A percentile compares a stretch with the other conserved stretches of the same genome.
Conservation (phyloP, 1,140 invertebrate genomes). For the Lamellibrachia luymesi region DNA sequence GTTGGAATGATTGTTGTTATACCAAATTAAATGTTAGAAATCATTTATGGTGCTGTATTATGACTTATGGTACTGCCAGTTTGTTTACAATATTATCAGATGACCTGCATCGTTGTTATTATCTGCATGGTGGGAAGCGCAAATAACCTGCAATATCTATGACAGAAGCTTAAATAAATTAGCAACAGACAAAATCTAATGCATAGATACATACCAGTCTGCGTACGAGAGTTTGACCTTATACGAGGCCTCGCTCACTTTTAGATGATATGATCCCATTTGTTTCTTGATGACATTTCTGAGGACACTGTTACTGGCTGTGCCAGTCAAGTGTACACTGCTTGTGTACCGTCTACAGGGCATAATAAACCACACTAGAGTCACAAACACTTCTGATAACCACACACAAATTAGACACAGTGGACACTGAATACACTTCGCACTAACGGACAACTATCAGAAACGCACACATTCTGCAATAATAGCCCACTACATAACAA, state of each 20-base stretch:
- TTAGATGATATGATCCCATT: neutral
- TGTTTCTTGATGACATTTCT: neutral
- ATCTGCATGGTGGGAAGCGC: neutral
- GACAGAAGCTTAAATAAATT: neutral
- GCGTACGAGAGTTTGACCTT: constrained; percentile 33
- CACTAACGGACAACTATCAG: too few relatives aligned
- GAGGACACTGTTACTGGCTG: constrained; percentile 8
- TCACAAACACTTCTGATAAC: neutral
- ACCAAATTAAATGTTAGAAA: too few relatives aligned
- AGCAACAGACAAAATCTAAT: constrained; percentile 7
- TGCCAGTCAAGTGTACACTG: constrained; percentile 7
- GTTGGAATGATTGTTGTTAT: too few relatives aligned
- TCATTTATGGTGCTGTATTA: too few relatives aligned
- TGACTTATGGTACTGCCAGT: too few relatives aligned
- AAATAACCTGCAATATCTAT: neutral
- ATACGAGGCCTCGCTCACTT: constrained; percentile 23
- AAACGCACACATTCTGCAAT: too few relatives aligned
- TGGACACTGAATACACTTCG: too few relatives aligned
- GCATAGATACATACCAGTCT: constrained; percentile 18
- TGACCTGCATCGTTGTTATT: neutral
- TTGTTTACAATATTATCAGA: too few relatives aligned
- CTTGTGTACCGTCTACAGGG: constrained; percentile 1
- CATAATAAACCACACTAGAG: neutral
- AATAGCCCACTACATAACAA: too few relatives aligned
- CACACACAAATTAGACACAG: neutral